Evolutionary conservation across 2,797 vertebrate species (phyloP).

Genomic region (Knipowitschia caucasica): DNA sequence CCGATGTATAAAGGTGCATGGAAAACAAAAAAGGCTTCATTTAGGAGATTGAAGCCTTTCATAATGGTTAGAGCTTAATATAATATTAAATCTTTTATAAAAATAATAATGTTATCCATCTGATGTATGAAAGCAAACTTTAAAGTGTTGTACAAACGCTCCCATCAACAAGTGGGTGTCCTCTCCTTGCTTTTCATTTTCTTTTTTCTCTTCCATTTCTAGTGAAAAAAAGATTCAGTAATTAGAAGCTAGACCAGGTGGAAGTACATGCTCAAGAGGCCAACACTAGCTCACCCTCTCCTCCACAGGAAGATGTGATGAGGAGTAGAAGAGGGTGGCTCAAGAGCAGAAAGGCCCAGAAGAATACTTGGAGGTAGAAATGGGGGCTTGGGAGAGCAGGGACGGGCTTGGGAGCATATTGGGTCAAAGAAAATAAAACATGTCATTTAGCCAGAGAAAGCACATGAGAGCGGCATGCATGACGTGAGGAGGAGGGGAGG

Average conservation of each 20-base stretch:
- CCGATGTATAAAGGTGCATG: slow-evolving; percentile 29
- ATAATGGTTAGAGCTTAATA: slow-evolving; percentile 30
- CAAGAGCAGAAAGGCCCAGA: slow-evolving; percentile 54
- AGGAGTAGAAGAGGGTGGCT: slow-evolving; percentile 53
- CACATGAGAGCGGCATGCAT: slow-evolving; percentile 57
- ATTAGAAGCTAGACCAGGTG: slow-evolving; percentile 73
- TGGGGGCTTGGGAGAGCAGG: slow-evolving; percentile 16
- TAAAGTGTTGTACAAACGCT: slow-evolving; percentile 52
- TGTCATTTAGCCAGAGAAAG: slow-evolving; percentile 74
- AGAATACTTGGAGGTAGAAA: slow-evolving; percentile 50
- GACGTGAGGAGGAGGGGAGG: slow-evolving; percentile 21
- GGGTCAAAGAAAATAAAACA: slow-evolving; percentile 73
- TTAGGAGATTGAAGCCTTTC: slow-evolving; percentile 15
- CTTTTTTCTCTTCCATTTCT: slow-evolving; percentile 29
- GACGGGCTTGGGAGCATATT: slow-evolving; percentile 55
- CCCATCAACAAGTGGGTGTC: slow-evolving; percentile 64
- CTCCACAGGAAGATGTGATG: slow-evolving; percentile 57
- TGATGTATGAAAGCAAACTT: slow-evolving; percentile 37
- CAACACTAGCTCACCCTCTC: slow-evolving; percentile 53
- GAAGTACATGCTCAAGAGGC: slow-evolving; percentile 70
- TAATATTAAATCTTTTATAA: slow-evolving; percentile 23
- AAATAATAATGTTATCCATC: slow-evolving; percentile 23
- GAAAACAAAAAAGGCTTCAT: slow-evolving; percentile 30
- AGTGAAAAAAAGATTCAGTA: slow-evolving; percentile 65
- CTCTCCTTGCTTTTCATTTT: slow-evolving; percentile 55